Evolutionary conservation across 1,140 invertebrate genomes (phyloP), one percentile per base, ranked within the genome.

Genomic region (Hylaeus anthracinus): DNA sequence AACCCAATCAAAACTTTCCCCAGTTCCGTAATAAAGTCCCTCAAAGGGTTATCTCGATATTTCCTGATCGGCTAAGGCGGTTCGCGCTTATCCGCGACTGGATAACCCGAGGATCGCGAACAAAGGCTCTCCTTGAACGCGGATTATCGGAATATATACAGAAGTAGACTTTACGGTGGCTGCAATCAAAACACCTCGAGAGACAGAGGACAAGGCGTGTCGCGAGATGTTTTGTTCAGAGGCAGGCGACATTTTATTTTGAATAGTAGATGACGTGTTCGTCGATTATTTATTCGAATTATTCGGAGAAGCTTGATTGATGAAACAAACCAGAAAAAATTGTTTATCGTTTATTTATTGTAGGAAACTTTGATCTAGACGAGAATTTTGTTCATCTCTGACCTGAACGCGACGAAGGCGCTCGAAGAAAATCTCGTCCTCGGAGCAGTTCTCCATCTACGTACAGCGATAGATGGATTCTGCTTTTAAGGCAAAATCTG

Each of bases 1-100:
- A 86, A 86, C 85, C 81, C 76, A 86, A 86, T 86, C 85, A 86
- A 86, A 86, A 86, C 84, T 86, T 86, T 86, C 72, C 84, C 79
- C 81, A 9, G 72, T 10, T 37, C 55, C 55, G 56, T 80, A 74
- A 80, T 75, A 80, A 60, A 80, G 72, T 67, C 72, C 64, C 63
- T 61, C 78, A 39, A 51, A 67, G 64, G 72, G 78, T 80, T 80
- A 80, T 67, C 78, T 53, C 78, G 78, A 75, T 75, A 80, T 67
- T 80, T 61, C 55, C 55, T 55, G 72, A 55, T 66, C 64, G 41
- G 55, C 41, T n/a, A 48, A 66, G 61, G 55, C 26, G 51, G 26
- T 64, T 45, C 56, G 58, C 69, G 76, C 60, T 26, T 64, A 51
- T 15, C 10, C 61, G 39, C 39, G 6, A 37, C 45, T 48, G 45